phyloP scores from a whole-genome alignment of 2,888 invertebrate species.

The Cremastinae sp. region DNA sequence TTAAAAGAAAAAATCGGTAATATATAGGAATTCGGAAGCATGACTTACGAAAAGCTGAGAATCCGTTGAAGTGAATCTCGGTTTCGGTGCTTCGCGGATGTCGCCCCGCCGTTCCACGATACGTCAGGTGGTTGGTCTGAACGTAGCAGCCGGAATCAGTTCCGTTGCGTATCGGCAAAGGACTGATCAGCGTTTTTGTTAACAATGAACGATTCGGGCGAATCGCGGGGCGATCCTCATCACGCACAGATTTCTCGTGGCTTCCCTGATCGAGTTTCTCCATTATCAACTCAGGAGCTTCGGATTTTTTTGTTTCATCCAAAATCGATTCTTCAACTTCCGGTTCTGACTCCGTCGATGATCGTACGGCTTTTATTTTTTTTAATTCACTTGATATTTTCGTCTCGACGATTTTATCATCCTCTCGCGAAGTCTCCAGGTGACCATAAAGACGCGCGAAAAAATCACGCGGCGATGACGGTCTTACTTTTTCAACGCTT shows the following conservation, averaged over 20 bases:
- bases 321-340: background rate
- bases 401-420: slow-evolving; percentile 18
- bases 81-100: slow-evolving; percentile 68
- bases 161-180: slow-evolving; percentile 13
- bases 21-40: background rate
- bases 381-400: slow-evolving; percentile 9
- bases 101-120: slow-evolving; percentile 80
- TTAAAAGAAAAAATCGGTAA: no score
- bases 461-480: slow-evolving; percentile 90
- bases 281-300: background rate
- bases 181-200: slow-evolving; percentile 4
- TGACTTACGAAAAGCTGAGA: slow-evolving; percentile 82
- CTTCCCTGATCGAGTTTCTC: slow-evolving; percentile 19
- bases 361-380: background rate
- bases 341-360: background rate
- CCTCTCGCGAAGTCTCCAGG: slow-evolving; percentile 81
- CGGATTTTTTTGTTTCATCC: background rate
- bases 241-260: slow-evolving; percentile 4
- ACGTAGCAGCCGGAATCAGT: slow-evolving; percentile 27
- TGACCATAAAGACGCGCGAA: slow-evolving; percentile 91
- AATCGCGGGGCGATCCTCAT: slow-evolving; percentile 3
- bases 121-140: slow-evolving; percentile 74
- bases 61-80: slow-evolving; percentile 79
- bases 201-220: slow-evolving; percentile 29
- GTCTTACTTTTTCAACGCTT: slow-evolving; percentile 73